Evolutionary conservation across 2,888 invertebrate genomes (phyloP), one percentile per base, ranked within the genome.

Genomic region (Tridacna crocea): DNA sequence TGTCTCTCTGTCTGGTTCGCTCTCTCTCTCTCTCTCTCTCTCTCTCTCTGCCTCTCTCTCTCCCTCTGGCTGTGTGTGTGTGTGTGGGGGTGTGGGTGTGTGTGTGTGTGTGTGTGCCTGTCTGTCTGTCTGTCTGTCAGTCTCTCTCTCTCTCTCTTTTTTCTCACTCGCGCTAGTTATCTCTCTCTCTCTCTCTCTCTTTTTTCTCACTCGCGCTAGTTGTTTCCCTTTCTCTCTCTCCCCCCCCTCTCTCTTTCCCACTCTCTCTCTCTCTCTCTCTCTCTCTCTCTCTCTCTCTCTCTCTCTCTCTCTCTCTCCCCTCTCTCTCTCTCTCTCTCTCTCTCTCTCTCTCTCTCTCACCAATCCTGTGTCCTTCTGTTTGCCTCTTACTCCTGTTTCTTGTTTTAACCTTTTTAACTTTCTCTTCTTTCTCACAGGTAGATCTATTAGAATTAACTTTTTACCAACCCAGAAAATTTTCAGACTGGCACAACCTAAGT

Each of bases 321-420:
- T 75, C 61, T 72, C 76, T 76, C 72, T 63, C 76, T 76, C 63
- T 51, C 72, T 72, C 63, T 65, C 72, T 63, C 72, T 72, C 76
- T n/a, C 72, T 63, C 72, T 24, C n/a, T 72, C 63, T 27, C n/a
- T 48, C n/a, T 27, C 17, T 48, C 47, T 66, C 3, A 3, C 3
- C 13, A 13, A n/a, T 22, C 17, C 51, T 66, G n/a, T n/a, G 51
- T 76, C 51, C 0, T 13, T 13, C 72, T 46, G 36, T 27, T 1
- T 68, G 13, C 27, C 68, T 27, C 68, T 27, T 6, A 26, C 19
- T 68, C 47, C 2, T 36, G 2, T 36, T 68, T 19, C 19, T 3
- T 51, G 12, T 51, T 15, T 51, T 15, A 13, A 11, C 15, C 51
- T 51, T 15, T 55, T 3, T 55, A 15, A 6, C 55, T 10, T 15